phyloP scores from a whole-genome alignment of 1,140 invertebrate genomes.

The Tetramorium parvispinum region DNA sequence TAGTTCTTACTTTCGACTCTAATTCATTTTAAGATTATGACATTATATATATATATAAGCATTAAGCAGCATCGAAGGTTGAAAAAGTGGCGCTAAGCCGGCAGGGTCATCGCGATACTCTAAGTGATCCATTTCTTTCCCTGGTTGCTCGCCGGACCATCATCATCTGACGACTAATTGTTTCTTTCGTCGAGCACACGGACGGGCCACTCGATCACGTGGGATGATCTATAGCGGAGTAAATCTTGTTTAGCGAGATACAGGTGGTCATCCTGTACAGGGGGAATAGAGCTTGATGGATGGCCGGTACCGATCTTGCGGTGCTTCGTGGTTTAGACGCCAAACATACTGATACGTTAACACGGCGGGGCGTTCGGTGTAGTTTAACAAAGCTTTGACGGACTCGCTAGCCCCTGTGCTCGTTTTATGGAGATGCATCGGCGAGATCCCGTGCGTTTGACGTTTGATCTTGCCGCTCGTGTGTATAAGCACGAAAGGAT shows the following conservation, averaged over 20 bases:
- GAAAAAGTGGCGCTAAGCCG: conserved; percentile 1
- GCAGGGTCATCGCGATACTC: not conserved
- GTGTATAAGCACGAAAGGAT: not conserved
- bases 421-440: conserved; percentile 60
- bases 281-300: conserved; percentile 71
- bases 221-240: conserved; percentile 69
- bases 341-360: conserved; percentile 72
- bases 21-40: not conserved
- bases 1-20: not conserved
- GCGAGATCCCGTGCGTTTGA: conserved; percentile 13
- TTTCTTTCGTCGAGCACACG: conserved; percentile 61
- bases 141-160: not conserved
- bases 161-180: conserved; percentile 51
- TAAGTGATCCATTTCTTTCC: conserved; percentile 36
- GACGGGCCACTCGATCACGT: conserved; percentile 61
- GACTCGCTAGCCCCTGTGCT: conserved; percentile 29
- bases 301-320: conserved; percentile 69
- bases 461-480: conserved; percentile 31
- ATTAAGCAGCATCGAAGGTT: not conserved
- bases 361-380: conserved; percentile 33
- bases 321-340: conserved; percentile 65
- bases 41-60: not conserved
- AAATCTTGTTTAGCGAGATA: conserved; percentile 74
- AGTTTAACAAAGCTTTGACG: conserved; percentile 62
- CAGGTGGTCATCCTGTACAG: conserved; percentile 68